Base-by-base conservation (phyloP, 2,888 invertebrate species). In the Allophyes oxyacanthae region DNA sequence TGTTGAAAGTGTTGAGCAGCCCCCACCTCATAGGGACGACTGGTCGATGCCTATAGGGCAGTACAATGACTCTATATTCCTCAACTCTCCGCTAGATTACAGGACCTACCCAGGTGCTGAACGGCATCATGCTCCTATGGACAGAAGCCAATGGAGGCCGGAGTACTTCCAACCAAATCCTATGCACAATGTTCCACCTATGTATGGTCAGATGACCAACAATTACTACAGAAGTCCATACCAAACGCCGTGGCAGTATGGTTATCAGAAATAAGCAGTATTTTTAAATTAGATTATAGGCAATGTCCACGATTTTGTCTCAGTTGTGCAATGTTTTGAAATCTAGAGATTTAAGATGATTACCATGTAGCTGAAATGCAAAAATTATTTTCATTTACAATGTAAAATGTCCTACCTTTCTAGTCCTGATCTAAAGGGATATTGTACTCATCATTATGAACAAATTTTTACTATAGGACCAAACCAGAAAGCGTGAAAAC, bases 21-120 rank as follows among this genome's bases (percentile, higher is more conserved):
- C 60, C 0, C 43, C 57, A 6, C 74, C 69, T n/a, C 58, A 28
- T 0, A 52, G 60, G 6, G 70, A 77, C 0, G 84, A 84, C 1
- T 85, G 83, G 71, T 72, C 83, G 0, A 62, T 84, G 62, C 94
- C 94, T 0, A 61, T 89, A 0, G 91, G 91, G 0, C 93, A 93
- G 45, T 94, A 94, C 53, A 94, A 89, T 40, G 94, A 94, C 44
- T 84, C 70, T 25, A 92, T 94, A 53, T 91, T 94, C 67, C 36
- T 92, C 13, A 87, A 86, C 9, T 61, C 80, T 0, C 89, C 91
- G 0, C 54, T 90, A 52, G 90, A 91, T 60, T 91, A 84, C 54
- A 78, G 90, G 52, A 87, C 82, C 2, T 73, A 83, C 48, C 28
- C 58, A 3, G 34, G 65, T 28, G 33, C 56, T n/a, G 50, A 75